Evolutionary conservation across 2,797 vertebrate species (phyloP).

Genomic region (Sebastes taczanowskii): DNA sequence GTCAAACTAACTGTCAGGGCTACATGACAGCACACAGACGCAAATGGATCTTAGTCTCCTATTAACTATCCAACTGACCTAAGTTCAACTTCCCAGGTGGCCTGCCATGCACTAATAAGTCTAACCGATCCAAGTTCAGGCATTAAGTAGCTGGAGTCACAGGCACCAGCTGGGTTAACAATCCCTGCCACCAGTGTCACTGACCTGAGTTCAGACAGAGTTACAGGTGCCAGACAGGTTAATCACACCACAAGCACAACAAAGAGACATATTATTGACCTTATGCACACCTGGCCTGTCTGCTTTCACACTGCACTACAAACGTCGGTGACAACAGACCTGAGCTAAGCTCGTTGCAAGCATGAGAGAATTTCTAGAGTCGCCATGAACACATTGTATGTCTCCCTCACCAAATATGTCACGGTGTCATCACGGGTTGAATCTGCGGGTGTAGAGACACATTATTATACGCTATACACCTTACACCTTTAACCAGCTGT

Average conservation of each 20-base stretch:
- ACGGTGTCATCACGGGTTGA: neutral
- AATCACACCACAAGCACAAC: conserved; percentile 67
- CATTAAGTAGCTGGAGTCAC: conserved; percentile 66
- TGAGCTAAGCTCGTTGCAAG: neutral
- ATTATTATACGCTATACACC: neutral
- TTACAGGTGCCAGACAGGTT: conserved; percentile 67
- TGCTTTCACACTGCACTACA: conserved; percentile 20
- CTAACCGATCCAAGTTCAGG: conserved; percentile 61
- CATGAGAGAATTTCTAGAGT: neutral
- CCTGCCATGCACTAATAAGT: conserved; percentile 62
- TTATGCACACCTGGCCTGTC: conserved; percentile 19
- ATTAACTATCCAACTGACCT: conserved; percentile 64
- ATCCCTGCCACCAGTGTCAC: conserved; percentile 52
- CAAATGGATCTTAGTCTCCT: conserved; percentile 48
- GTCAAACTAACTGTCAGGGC: conserved; percentile 46
- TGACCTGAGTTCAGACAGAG: conserved; percentile 59
- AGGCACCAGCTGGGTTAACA: conserved; percentile 72
- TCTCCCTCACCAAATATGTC: neutral
- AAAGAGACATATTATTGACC: conserved; percentile 57
- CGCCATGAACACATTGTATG: conserved; percentile 19
- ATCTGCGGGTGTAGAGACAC: neutral
- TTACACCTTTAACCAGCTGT: neutral
- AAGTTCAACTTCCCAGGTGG: conserved; percentile 63
- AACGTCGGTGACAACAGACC: conserved; percentile 17
- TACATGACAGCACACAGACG: conserved; percentile 47